Base-by-base conservation (phyloP, 2,113 vertebrate species). In the Kryptolebias marmoratus region DNA sequence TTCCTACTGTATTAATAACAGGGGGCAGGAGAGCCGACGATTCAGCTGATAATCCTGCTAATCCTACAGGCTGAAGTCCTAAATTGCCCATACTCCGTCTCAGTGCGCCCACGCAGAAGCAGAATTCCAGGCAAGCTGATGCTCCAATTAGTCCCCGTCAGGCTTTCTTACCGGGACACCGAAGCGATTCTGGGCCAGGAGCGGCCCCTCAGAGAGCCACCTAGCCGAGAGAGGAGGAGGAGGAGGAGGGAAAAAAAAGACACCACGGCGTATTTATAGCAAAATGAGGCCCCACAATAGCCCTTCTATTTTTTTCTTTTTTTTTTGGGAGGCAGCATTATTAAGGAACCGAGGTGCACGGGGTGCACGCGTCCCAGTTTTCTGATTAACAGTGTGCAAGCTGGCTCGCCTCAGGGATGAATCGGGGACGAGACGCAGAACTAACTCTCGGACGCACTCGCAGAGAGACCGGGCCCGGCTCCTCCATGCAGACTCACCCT, bases 241-340 rank as follows among this genome's bases (percentile, higher is more conserved):
- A 87, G 50, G n/a, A 8, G 39, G 36, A 9, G 80, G 39, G 36
- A 9, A 79, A 71, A 85, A 77, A 84, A 80, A 89, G 91, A 89
- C 81, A 84, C 81, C 76, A 62, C 39, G 83, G 88, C 91, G 91
- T 94, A 94, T 95, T 94, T 93, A 91, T 95, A 94, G 93, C 92
- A 91, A 94, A 95, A 93, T 90, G 90, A 93, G 94, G 93, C 92
- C 93, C 94, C 90, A 92, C 93, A 92, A 93, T 90, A 93, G 54
- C 39, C 88, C 22, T 22, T 22, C 91, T 86, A n/a, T 22, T 22
- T 22, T 22, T 22, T 22, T 22, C 22, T 22, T 22, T 22, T 22
- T 22, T 91, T 93, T 94, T 94, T 93, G 92, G 89, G 93, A 91
- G 92, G 91, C 89, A 90, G 93, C 91, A 92, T 93, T 91, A 94